phyloP scores from a whole-genome alignment of 2,888 invertebrate genomes.

The Acanthosepion pharaonis region DNA sequence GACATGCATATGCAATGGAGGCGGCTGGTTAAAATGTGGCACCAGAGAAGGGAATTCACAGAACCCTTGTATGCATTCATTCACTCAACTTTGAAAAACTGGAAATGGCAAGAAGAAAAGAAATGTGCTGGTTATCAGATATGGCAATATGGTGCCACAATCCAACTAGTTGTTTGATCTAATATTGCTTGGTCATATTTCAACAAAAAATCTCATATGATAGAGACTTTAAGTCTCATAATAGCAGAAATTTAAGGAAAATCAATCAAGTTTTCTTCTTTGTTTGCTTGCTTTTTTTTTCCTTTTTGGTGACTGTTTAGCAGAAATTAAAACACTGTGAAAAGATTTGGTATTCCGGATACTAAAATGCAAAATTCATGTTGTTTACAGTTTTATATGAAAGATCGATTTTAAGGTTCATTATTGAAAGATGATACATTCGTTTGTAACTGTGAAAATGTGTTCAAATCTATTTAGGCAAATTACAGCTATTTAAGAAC shows the following conservation, averaged over 20 bases:
- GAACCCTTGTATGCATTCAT: neutral
- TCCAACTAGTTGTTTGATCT: too few species aligned
- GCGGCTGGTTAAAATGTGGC: neutral
- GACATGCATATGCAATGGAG: neutral
- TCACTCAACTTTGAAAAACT: neutral
- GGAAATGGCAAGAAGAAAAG: neutral
- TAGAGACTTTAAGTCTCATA: neutral
- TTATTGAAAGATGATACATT: too few species aligned
- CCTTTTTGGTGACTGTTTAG: neutral
- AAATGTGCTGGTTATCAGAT: neutral
- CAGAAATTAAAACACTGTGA: neutral
- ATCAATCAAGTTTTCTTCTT: neutral
- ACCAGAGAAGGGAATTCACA: neutral
- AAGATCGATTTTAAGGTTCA: too few species aligned
- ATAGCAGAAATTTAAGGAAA: neutral
- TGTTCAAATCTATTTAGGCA: too few species aligned
- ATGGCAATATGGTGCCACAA: neutral
- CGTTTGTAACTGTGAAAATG: too few species aligned
- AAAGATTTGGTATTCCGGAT: neutral
- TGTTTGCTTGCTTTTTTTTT: neutral
- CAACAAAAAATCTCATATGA: neutral
- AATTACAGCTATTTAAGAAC: too few species aligned
- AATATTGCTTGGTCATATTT: neutral
- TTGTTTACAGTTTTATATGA: neutral
- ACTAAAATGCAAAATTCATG: neutral